A percentile compares a stretch with the other conserved stretches of the same genome.
Evolutionary conservation across 2,113 vertebrate genomes (phyloP).

Genomic region (Morone chrysops): DNA sequence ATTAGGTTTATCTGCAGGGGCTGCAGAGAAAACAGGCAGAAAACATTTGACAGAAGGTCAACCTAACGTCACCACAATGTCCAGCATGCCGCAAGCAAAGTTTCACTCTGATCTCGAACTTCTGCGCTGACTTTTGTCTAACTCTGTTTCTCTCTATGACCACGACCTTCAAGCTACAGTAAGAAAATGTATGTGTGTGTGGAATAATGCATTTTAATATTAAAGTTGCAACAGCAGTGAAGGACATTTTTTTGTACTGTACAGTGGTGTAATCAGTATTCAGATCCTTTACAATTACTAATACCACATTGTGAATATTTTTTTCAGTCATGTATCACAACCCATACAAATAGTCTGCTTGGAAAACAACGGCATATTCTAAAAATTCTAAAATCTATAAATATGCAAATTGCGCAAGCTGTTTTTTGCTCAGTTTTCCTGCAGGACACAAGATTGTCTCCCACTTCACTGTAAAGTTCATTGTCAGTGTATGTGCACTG

Average conservation of each 20-base stretch:
- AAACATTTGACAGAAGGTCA: slow-evolving; percentile 65
- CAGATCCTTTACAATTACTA: background rate
- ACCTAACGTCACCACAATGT: slow-evolving; percentile 40
- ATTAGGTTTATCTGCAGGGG: slow-evolving; percentile 63
- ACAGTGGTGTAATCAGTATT: background rate
- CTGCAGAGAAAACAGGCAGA: slow-evolving; percentile 42
- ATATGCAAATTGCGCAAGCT: too few species aligned
- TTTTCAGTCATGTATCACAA: too few species aligned
- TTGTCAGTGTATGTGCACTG: too few species aligned
- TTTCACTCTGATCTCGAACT: slow-evolving; percentile 55
- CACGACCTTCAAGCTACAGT: slow-evolving; percentile 24
- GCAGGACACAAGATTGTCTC: too few species aligned
- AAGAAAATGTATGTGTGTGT: background rate
- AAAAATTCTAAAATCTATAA: too few species aligned
- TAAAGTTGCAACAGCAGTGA: background rate
- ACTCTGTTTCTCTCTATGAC: slow-evolving; percentile 29
- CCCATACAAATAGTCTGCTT: too few species aligned
- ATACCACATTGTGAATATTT: too few species aligned
- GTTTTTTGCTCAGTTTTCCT: too few species aligned
- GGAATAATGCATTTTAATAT: background rate
- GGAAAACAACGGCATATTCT: too few species aligned
- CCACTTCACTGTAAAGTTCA: too few species aligned
- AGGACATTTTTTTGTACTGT: background rate
- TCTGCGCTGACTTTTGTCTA: slow-evolving; percentile 32
- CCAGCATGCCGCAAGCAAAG: slow-evolving; percentile 44